phyloP scores from a whole-genome alignment of 2,113 vertebrate species.

The Malurus elegans region DNA sequence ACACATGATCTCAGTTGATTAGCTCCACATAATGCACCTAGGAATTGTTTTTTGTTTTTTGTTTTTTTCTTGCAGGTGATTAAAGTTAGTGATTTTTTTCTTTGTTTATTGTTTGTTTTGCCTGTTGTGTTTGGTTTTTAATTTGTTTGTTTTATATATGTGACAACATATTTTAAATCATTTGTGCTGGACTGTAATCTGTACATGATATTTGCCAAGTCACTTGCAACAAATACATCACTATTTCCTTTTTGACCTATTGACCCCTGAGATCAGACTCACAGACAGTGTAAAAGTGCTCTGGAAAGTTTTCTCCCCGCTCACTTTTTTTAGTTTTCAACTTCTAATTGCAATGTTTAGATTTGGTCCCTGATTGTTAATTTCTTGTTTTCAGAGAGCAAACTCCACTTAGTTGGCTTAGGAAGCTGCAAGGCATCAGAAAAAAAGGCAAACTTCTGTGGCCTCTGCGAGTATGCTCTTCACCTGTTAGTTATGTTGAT shows the following conservation, averaged over 20 bases:
- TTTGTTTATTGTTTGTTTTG: background rate
- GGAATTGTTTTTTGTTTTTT: background rate
- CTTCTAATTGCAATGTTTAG: background rate
- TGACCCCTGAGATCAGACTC: background rate
- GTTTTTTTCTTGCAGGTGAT: background rate
- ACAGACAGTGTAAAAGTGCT: background rate
- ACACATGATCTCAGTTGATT: background rate
- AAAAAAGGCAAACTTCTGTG: background rate
- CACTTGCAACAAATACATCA: background rate
- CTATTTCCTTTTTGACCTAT: background rate
- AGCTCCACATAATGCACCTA: background rate
- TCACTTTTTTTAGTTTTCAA: background rate
- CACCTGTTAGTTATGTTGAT: background rate
- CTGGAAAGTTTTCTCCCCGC: background rate
- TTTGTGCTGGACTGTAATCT: background rate
- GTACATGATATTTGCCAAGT: background rate
- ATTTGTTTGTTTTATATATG: background rate
- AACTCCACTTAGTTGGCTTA: background rate
- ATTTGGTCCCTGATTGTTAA: background rate
- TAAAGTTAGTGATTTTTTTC: background rate
- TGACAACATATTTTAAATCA: background rate
- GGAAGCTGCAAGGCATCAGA: background rate
- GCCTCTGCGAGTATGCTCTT: background rate
- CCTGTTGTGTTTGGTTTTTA: background rate
- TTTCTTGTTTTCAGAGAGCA: background rate